Evolutionary conservation across 2,888 invertebrate genomes (phyloP).

Genomic region (Fragum whitleyi): DNA sequence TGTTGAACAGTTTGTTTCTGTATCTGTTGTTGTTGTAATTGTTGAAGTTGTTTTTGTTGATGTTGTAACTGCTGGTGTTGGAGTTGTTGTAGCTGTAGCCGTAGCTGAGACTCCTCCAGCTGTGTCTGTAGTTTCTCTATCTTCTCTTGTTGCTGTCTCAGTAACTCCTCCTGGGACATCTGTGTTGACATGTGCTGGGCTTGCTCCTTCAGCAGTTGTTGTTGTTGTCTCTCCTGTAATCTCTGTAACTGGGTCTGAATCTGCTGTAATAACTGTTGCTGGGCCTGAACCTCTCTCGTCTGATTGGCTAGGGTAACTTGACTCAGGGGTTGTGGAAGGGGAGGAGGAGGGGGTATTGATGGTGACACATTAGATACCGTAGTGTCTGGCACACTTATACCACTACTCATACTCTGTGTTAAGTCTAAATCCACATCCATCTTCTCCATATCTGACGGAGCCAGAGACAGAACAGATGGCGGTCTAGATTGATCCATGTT

Average conservation of each 20-base stretch:
- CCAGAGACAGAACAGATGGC: slow-evolving; percentile 78
- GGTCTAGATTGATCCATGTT: slow-evolving; percentile 81
- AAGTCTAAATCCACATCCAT: slow-evolving; percentile 66
- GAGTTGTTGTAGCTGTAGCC: slow-evolving; percentile 73
- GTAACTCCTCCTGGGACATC: slow-evolving; percentile 75
- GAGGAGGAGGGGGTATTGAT: slow-evolving; percentile 43
- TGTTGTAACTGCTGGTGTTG: slow-evolving; percentile 75
- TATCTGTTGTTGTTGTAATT: slow-evolving; percentile 69
- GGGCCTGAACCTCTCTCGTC: slow-evolving; percentile 87
- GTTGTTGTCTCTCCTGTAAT: slow-evolving; percentile 72
- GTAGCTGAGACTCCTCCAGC: slow-evolving; percentile 79
- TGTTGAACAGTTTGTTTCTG: slow-evolving; percentile 65
- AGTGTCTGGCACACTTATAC: slow-evolving; percentile 23
- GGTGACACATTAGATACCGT: slow-evolving; percentile 21
- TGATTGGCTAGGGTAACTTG: slow-evolving; percentile 5
- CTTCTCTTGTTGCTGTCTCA: slow-evolving; percentile 92
- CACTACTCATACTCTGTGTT: slow-evolving; percentile 34
- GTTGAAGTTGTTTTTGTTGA: slow-evolving; percentile 75
- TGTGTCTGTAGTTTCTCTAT: slow-evolving; percentile 94
- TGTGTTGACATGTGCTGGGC: slow-evolving; percentile 51
- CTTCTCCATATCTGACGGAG: slow-evolving; percentile 65
- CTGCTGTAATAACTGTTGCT: slow-evolving; percentile 67
- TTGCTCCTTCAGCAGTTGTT: slow-evolving; percentile 64
- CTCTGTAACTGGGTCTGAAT: slow-evolving; percentile 69
- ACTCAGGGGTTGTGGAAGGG: slow-evolving; percentile 85